Percentiles rank a stretch among this genome's conserved stretches.
Evolutionary conservation across 2,113 vertebrate species (phyloP).

Genomic region (Orycteropus afer): DNA sequence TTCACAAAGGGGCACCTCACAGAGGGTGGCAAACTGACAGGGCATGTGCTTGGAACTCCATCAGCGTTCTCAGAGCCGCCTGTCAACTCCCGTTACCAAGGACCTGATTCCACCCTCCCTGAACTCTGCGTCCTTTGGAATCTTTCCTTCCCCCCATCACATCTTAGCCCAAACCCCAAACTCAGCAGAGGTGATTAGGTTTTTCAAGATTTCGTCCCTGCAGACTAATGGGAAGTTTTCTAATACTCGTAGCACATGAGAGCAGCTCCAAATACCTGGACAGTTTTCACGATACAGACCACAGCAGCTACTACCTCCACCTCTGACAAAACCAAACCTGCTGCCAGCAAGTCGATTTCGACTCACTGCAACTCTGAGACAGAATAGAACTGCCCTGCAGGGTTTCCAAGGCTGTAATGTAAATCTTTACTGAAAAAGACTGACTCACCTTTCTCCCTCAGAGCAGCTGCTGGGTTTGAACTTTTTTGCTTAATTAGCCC

Average conservation of each 20-base stretch:
- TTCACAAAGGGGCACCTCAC: background rate
- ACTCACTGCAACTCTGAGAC: too few species aligned
- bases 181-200: constrained; percentile 15
- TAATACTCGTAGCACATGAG: constrained; percentile 20
- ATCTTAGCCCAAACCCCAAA: background rate
- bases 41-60: background rate
- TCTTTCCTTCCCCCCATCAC: background rate
- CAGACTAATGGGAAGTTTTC: background rate
- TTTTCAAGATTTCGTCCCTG: constrained; percentile 25
- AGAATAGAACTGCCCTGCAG: too few species aligned
- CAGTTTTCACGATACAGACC: background rate
- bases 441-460: too few species aligned
- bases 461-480: too few species aligned
- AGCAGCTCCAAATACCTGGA: constrained; percentile 57
- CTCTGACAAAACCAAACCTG: too few species aligned
- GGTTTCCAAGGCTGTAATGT: too few species aligned
- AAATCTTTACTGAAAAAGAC: too few species aligned
- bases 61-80: too few species aligned
- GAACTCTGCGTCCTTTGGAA: background rate
- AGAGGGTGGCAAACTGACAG: background rate
- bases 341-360: too few species aligned
- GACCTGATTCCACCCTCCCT: background rate
- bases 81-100: background rate
- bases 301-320: background rate
- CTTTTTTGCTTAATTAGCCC: too few species aligned